These are phyloP conservation scores for Lerema accius DNA, from an alignment of 1,140 invertebrate species.

Conservation along the genomic window DNA sequence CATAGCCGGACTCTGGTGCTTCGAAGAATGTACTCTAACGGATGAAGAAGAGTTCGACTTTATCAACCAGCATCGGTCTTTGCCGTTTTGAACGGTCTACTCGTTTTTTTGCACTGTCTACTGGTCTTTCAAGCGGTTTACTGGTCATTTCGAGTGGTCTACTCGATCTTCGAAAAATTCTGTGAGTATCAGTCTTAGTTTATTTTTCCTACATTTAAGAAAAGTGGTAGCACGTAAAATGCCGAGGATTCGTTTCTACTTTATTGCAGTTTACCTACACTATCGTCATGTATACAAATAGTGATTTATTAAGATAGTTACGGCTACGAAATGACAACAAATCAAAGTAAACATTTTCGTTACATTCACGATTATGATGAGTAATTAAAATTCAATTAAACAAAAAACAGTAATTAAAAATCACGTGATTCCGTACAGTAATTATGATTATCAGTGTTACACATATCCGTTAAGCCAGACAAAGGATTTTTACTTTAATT, in stretches of 20 bases:
- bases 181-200: slow-evolving; percentile 37
- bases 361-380: too few species aligned
- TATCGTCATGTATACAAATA: too few species aligned
- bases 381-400: too few species aligned
- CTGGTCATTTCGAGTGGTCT: slow-evolving; percentile 16
- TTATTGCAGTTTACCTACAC: too few species aligned
- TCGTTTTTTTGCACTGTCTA: not conserved
- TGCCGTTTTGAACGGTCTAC: slow-evolving; percentile 54
- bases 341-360: too few species aligned
- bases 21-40: slow-evolving; percentile 75
- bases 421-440: not conserved
- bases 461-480: not conserved
- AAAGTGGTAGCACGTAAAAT: too few species aligned
- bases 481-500: not conserved
- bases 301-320: too few species aligned
- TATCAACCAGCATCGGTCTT: slow-evolving; percentile 53
- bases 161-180: slow-evolving; percentile 19
- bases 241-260: too few species aligned
- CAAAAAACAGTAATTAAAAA: not conserved
- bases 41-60: slow-evolving; percentile 78
- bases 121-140: too few species aligned
- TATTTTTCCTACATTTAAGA: too few species aligned
- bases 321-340: too few species aligned
- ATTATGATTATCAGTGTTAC: not conserved
- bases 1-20: slow-evolving; percentile 80